Base-by-base conservation (phyloP, 2,797 vertebrate species). In the Borostomias antarcticus region DNA sequence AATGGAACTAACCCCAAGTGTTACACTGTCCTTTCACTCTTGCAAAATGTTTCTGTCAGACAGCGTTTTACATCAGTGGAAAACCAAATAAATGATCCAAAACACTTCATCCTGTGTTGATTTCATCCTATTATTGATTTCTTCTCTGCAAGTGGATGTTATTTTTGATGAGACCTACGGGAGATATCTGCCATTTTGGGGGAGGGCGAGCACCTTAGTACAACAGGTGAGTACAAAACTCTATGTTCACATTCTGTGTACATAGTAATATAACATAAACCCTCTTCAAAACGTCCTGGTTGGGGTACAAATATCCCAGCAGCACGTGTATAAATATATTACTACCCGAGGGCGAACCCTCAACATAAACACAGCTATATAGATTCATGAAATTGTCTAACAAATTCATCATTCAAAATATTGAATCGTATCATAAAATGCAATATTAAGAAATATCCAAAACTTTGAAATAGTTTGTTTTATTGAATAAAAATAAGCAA, bases 401-500 rank as follows among this genome's bases (percentile, higher is more conserved):
- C n/a, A 23, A 50, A 50, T 5, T 17, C 35, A 23, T 35, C 23
- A 50, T 68, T 17, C 57, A 57, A 66, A 48, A 10, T 11, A 62
- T 43, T 9, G 28, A 57, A 19, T 26, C 43, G 1, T 17, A 15
- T 40, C 5, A 25, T 4, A 3, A 45, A n/a, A 40, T 4, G 1
- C 21, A 33, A 8, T 10, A 52, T 13, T 6, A 58, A 60, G 7
- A 61, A 21, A 45, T n/a, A 64, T 26, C 5, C 13, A 60, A 61
- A 43, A 28, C 4, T 71, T 10, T 74, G 75, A 77, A 81, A 77
- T 82, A 70, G 76, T 79, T 86, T 37, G 62, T 53, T 89, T 90
- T 85, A 86, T 82, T 86, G 74, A 84, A 74, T 79, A 60, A 76
- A 82, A 81, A 62, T 52, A 70, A 76, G 77, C 72, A 66, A 71